Percentiles rank a stretch among this genome's conserved stretches.
Evolutionary conservation across 2,113 vertebrate species (phyloP).

Genomic region (Morphnarchus princeps): DNA sequence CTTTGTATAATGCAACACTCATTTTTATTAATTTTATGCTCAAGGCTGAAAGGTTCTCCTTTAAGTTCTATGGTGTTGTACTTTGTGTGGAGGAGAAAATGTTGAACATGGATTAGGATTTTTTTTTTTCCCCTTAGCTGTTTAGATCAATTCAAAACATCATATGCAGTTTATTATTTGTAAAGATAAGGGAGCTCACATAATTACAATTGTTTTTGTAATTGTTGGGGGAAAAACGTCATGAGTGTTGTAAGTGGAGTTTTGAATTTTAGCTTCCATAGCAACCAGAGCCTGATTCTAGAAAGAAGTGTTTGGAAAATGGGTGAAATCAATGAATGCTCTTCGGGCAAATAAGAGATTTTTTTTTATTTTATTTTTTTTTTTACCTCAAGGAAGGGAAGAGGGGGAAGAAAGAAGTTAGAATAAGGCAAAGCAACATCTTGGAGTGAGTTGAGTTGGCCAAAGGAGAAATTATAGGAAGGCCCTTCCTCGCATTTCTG

Average conservation of each 20-base stretch:
- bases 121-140: background rate
- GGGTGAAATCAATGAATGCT: background rate
- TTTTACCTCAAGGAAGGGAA: background rate
- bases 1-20: background rate
- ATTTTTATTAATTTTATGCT: background rate
- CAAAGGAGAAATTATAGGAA: background rate
- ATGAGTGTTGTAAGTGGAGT: background rate
- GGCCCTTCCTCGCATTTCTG: background rate
- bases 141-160: background rate
- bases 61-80: background rate
- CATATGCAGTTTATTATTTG: background rate
- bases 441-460: background rate
- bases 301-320: background rate
- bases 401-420: background rate
- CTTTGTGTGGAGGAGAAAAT: background rate
- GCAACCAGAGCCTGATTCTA: background rate
- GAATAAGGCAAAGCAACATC: background rate
- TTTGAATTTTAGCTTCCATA: constrained; percentile 1
- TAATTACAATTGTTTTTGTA: background rate
- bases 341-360: background rate
- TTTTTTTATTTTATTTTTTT: no score
- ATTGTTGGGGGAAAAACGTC: background rate
- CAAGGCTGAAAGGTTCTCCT: background rate
- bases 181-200: background rate
- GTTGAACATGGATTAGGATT: background rate